A percentile compares a stretch with the other conserved stretches of the same genome.
Evolutionary conservation across 2,888 invertebrate species (phyloP).

Genomic region (Amphipoea lucens): DNA sequence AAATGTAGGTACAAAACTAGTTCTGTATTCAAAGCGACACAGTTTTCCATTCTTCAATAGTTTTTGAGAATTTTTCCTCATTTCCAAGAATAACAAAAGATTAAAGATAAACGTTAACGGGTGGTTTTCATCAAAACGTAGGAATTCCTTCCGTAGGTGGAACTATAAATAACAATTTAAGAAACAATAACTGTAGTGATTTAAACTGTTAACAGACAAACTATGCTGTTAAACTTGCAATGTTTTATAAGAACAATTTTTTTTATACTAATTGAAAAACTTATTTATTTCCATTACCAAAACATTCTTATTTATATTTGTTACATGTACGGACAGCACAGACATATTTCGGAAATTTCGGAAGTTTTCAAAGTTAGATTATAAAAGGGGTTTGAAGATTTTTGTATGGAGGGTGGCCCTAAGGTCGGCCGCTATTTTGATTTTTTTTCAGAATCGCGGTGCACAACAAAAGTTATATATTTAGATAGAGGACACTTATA

Average conservation of each 20-base stretch:
- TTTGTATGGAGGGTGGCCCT: too few species aligned
- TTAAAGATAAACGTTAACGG: slow-evolving; percentile 3
- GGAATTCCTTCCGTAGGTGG: neutral
- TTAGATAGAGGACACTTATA: too few species aligned
- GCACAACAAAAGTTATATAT: too few species aligned
- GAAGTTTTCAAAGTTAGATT: neutral
- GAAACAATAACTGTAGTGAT: slow-evolving; percentile 20
- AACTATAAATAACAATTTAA: slow-evolving; percentile 21
- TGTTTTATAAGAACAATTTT: slow-evolving; percentile 28
- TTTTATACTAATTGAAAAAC: slow-evolving; percentile 12
- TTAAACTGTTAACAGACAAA: slow-evolving; percentile 25
- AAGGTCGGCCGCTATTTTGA: too few species aligned
- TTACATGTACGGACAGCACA: neutral
- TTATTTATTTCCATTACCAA: slow-evolving; percentile 22
- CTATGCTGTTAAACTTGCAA: slow-evolving; percentile 2
- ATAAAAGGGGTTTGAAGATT: too few species aligned
- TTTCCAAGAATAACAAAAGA: slow-evolving; percentile 11
- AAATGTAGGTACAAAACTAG: neutral
- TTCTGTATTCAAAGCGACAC: neutral
- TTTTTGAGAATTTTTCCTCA: neutral
- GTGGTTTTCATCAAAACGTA: slow-evolving; percentile 38
- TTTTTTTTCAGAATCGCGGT: too few species aligned
- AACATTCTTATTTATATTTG: neutral
- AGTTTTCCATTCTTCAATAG: neutral
- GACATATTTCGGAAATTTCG: neutral